A percentile compares a stretch with the other conserved stretches of the same genome.
Conservation (phyloP, 1,140 invertebrate genomes). For the Penaeus chinensis region DNA sequence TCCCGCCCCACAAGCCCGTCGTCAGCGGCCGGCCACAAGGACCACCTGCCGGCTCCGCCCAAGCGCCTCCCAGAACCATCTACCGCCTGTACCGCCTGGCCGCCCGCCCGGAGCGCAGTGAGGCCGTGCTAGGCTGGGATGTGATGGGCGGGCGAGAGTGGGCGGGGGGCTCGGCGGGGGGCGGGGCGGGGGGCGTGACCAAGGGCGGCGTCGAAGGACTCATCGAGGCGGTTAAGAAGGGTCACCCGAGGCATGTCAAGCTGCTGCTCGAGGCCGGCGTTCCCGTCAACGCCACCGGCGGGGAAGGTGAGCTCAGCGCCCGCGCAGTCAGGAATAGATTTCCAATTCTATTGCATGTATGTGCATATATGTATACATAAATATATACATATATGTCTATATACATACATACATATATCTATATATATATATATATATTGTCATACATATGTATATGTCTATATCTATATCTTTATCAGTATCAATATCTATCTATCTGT, state of each 20-base stretch:
- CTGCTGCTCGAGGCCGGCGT: constrained; percentile 42
- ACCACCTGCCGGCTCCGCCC: background rate
- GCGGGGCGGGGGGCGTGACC: constrained; percentile 8
- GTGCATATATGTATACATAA: too few relatives aligned
- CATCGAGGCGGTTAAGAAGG: constrained; percentile 42
- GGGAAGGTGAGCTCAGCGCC: background rate
- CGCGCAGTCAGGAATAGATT: too few relatives aligned
- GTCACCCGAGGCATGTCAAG: constrained; percentile 30
- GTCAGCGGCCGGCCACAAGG: too few relatives aligned
- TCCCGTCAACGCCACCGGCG: constrained; percentile 21
- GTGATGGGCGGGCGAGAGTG: constrained; percentile 6
- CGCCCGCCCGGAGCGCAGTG: background rate
- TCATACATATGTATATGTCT: too few relatives aligned
- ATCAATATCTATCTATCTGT: too few relatives aligned
- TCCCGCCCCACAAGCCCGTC: too few relatives aligned
- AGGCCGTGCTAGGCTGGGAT: constrained; percentile 9
- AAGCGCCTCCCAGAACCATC: background rate
- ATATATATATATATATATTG: too few relatives aligned
- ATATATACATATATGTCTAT: too few relatives aligned
- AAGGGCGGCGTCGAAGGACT: constrained; percentile 31
- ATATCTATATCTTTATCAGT: too few relatives aligned
- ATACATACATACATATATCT: too few relatives aligned
- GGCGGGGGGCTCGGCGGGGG: constrained; percentile 16
- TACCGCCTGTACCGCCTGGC: background rate
- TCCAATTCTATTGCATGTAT: too few relatives aligned